Base-by-base conservation (phyloP, 92 coral and sea anemone species). In the Parazoanthus darwini region DNA sequence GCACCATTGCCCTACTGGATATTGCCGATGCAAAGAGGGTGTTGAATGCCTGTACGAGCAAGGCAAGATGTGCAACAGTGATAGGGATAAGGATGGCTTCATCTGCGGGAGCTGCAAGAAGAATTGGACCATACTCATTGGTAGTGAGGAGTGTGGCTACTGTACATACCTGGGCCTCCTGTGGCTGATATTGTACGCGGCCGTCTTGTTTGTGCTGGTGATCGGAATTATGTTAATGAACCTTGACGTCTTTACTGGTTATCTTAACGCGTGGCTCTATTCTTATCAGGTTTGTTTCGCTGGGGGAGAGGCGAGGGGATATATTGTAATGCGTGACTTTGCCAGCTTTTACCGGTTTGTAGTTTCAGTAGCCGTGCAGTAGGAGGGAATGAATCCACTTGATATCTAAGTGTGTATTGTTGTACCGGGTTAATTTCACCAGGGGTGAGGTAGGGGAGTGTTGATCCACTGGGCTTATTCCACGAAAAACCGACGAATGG, bases 211-310 rank as follows among this genome's bases (percentile, higher is more conserved):
- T 18, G 51, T 63, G 14, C 70, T 92, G 54, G 95, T 92, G 18
- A 87, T 94, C 91, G 72, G 54, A 1, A 74, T 94, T 20, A 93
- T 96, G 93, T 50, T 78, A 78, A 89, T 96, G 4, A 91, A 96
- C 51, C 92, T 96, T 5, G 98, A 94, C 39, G 92, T 92, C 26
- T 96, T 96, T 82, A 94, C 98, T 16, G 95, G 96, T 5, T 96
- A 96, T 68, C 86, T 96, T 70, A 94, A 94, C 78, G 98, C 96
- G 73, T 96, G 98, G 96, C 80, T 96, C 58, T 96, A 96, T 82
- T 94, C 96, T n/a, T 96, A 96, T 82, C 98, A 96, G 81, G 98
- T 96, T 66, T 85, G 76, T 37, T 26, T 13, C 25, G 6, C 7
- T 18, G 59, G 59, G 59, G 59, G 4, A 54, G 20, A 13, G 13